A percentile compares a stretch with the other conserved stretches of the same genome.
Evolutionary conservation across 2,113 vertebrate genomes (phyloP).

Genomic region (Pachyramphus minor): DNA sequence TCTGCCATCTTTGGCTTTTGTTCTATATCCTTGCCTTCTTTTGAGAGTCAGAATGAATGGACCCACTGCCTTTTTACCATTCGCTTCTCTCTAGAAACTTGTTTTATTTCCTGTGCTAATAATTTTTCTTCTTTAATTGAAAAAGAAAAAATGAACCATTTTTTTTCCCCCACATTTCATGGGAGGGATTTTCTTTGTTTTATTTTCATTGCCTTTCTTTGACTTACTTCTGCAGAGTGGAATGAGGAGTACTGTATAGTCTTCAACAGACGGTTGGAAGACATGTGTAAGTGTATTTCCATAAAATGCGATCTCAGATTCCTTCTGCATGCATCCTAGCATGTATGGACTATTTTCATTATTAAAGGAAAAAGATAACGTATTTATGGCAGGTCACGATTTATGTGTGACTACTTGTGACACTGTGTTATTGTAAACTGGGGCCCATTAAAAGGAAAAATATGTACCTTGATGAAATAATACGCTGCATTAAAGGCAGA

Average conservation of each 20-base stretch:
- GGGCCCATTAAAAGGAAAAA: not conserved
- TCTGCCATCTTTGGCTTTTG: not conserved
- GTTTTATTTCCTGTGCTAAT: not conserved
- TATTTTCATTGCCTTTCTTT: slow-evolving; percentile 28
- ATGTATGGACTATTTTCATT: not conserved
- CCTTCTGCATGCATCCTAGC: not conserved
- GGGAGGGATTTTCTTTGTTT: not conserved
- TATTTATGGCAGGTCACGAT: not conserved
- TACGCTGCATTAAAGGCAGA: not conserved
- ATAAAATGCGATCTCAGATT: not conserved
- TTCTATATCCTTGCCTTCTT: not conserved
- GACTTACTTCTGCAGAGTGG: not conserved
- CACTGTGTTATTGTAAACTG: not conserved
- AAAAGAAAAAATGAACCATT: not conserved
- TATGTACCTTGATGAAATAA: not conserved
- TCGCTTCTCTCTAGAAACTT: not conserved
- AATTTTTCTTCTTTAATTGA: not conserved
- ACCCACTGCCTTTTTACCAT: not conserved
- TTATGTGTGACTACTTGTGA: not conserved
- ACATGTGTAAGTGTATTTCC: not conserved
- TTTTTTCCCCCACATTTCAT: not conserved
- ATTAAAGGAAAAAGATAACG: not conserved
- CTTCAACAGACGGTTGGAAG: not conserved
- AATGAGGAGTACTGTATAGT: not conserved
- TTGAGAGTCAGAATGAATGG: not conserved